Evolutionary conservation across 2,888 invertebrate genomes (phyloP).

Genomic region (Tholera decimalis): DNA sequence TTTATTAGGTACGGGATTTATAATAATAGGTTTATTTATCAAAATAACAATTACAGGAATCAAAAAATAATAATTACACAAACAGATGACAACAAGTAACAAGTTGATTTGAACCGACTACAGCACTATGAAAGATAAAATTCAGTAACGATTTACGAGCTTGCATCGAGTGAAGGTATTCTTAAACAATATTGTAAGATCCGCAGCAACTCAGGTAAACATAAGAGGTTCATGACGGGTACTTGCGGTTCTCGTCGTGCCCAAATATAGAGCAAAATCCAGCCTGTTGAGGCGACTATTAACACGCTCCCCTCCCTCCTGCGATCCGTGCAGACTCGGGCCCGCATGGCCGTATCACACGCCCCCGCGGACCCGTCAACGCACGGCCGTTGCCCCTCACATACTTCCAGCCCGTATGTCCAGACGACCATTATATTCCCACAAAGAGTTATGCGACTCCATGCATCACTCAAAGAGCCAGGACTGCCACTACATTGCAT

Average conservation of each 20-base stretch:
- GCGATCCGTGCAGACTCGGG: slow-evolving; percentile 36
- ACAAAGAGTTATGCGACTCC: slow-evolving; percentile 31
- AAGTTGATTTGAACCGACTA: no score
- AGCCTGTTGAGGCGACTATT: slow-evolving; percentile 65
- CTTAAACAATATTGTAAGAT: slow-evolving; percentile 15
- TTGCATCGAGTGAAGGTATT: not conserved
- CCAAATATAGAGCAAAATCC: slow-evolving; percentile 80
- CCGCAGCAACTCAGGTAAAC: slow-evolving; percentile 44
- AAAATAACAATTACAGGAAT: no score
- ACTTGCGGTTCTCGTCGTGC: slow-evolving; percentile 59
- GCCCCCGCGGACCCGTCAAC: slow-evolving; percentile 43
- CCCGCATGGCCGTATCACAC: slow-evolving; percentile 41
- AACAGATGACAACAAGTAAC: no score
- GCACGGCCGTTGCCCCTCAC: slow-evolving; percentile 54
- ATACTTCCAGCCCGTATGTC: slow-evolving; percentile 40
- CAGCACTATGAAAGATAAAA: no score
- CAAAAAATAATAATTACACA: no score
- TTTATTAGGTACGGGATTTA: no score
- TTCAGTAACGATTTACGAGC: not conserved
- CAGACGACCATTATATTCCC: slow-evolving; percentile 24
- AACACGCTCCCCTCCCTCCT: slow-evolving; percentile 48
- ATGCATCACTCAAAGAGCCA: slow-evolving; percentile 3
- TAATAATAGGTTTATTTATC: no score
- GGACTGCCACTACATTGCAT: slow-evolving; percentile 11
- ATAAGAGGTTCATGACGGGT: slow-evolving; percentile 46